A percentile compares a stretch with the other conserved stretches of the same genome.
Conservation (phyloP, 2,888 invertebrate genomes). For the Tiliacea citrago region DNA sequence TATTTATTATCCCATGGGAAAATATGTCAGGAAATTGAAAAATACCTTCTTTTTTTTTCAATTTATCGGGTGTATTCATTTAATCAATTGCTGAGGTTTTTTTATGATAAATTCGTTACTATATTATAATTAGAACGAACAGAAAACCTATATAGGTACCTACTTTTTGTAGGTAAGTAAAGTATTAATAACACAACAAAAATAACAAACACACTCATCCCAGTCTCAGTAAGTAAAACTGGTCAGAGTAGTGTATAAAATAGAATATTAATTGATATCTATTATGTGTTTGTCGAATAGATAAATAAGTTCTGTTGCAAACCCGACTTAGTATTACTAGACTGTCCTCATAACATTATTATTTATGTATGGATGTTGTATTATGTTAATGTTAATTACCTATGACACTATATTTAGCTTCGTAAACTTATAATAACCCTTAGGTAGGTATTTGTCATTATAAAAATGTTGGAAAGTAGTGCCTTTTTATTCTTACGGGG, state of each 20-base stretch:
- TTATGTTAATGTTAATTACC: slow-evolving; percentile 4
- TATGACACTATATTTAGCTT: neutral
- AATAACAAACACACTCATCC: neutral
- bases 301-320: slow-evolving; percentile 29
- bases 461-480: neutral
- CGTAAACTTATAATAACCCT: neutral
- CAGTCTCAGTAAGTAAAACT: neutral
- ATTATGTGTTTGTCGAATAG: neutral
- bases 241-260: neutral
- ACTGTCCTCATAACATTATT: neutral
- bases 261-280: slow-evolving; percentile 12
- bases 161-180: neutral
- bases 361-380: neutral
- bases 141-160: no score
- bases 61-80: no score
- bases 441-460: neutral
- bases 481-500: no score
- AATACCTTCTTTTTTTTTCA: no score
- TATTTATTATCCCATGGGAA: no score
- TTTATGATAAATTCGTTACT: no score
- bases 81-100: no score
- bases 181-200: neutral
- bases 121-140: no score
- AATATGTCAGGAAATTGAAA: no score
- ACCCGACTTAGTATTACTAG: slow-evolving; percentile 10